Conservation (phyloP, 2,113 vertebrate species). For the Crotalus helleri region DNA sequence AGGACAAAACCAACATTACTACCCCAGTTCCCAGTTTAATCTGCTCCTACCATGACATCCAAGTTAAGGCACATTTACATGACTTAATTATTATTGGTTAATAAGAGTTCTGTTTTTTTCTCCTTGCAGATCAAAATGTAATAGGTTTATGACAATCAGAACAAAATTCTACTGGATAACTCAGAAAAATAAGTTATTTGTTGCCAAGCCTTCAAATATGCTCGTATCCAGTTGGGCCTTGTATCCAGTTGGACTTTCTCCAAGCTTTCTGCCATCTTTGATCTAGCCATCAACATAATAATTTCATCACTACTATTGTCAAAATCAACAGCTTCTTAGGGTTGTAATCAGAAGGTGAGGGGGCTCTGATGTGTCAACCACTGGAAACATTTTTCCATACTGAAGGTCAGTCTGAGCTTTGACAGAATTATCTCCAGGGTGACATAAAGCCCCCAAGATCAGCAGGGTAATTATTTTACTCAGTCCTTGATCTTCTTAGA, state of each 20-base stretch:
- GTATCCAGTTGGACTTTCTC: neutral
- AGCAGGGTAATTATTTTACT: neutral
- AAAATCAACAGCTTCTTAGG: neutral
- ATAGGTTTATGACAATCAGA: neutral
- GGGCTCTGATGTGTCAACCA: neutral
- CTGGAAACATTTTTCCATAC: neutral
- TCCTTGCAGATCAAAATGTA: neutral
- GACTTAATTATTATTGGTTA: neutral
- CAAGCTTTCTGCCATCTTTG: neutral
- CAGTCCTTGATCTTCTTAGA: neutral
- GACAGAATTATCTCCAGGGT: neutral
- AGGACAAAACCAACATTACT: neutral
- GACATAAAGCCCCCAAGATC: neutral
- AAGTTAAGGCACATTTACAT: neutral
- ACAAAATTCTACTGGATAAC: neutral
- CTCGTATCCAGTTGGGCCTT: neutral
- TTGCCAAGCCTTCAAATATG: neutral
- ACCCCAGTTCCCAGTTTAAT: neutral
- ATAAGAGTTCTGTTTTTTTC: neutral
- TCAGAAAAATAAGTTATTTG: neutral
- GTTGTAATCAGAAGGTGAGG: neutral
- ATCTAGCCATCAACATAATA: neutral
- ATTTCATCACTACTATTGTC: neutral
- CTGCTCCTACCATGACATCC: neutral
- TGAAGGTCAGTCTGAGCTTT: neutral